Evolutionary conservation across 2,113 vertebrate genomes (phyloP).

Genomic region (Uria aalge): DNA sequence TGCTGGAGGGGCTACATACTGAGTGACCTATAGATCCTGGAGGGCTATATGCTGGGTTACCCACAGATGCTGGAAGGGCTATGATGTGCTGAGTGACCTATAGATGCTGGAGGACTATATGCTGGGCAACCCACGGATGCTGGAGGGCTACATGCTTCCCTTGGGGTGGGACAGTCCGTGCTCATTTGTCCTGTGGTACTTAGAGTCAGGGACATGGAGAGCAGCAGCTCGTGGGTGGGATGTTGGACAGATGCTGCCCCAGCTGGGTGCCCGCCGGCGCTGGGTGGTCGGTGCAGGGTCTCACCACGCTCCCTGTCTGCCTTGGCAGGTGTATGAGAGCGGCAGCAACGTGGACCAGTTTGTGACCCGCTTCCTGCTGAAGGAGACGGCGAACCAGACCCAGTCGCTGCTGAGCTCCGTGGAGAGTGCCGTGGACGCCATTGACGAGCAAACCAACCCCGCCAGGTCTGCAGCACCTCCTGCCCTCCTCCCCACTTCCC

Average conservation of each 20-base stretch:
- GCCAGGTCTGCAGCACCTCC: conserved; percentile 72
- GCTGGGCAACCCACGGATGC: not conserved
- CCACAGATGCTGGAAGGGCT: not conserved
- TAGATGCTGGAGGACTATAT: not conserved
- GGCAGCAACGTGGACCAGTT: conserved; percentile 95
- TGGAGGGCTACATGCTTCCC: not conserved
- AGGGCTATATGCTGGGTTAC: no score
- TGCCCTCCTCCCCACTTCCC: not conserved
- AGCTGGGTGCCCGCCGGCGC: rapidly evolving
- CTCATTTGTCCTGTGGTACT: not conserved
- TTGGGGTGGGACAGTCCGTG: rapidly evolving
- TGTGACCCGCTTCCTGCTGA: conserved; percentile 94
- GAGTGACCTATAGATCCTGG: not conserved
- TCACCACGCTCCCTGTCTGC: rapidly evolving
- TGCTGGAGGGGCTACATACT: not conserved
- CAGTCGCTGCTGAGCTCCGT: conserved; percentile 94
- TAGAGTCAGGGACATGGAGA: rapidly evolving
- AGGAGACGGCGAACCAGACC: conserved; percentile 95
- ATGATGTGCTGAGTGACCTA: rapidly evolving
- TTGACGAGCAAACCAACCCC: conserved; percentile 92
- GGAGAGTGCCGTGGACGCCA: conserved; percentile 95
- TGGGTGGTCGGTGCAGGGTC: rapidly evolving
- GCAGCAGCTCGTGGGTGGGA: rapidly evolving
- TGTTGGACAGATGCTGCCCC: rapidly evolving
- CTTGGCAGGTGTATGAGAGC: conserved; percentile 88